Base-by-base conservation (phyloP, 2,888 invertebrate genomes). In the Xestia ashworthii region DNA sequence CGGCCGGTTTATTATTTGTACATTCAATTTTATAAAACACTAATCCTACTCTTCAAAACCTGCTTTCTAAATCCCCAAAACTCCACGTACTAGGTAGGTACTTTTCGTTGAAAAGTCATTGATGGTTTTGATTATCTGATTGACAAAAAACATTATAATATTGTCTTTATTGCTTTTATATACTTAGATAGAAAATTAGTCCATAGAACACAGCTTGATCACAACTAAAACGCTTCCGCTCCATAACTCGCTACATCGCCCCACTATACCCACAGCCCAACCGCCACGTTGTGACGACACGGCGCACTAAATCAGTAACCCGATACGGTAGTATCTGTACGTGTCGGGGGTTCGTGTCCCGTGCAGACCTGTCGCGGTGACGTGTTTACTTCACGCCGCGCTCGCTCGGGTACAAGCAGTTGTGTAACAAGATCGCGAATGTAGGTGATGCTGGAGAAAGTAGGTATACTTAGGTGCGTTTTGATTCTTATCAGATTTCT, bases 241-340 rank as follows among this genome's bases (percentile, higher is more conserved):
- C 9, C 2, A 5, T 9, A 60, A 60, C 8, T n/a, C 91, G 91
- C 91, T 88, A 19, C 44, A 69, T 65, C 87, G 22, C 78, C 65
- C 70, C 46, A 78, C 88, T 70, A 60, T 74, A 71, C 6, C 32
- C 79, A 8, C 58, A 73, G 71, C 86, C 84, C 53, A 72, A 82
- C 79, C 89, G 84, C 87, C 91, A 91, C 93, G 92, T 91, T 93
- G 93, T 92, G 93, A 91, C 92, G 92, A 92, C 93, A 92, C 87
- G 88, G 86, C 82, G 87, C 88, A 87, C 89, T 94, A 94, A 94
- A 94, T 94, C 94, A 93, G 94, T 93, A 94, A 94, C 94, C 92
- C 92, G 94, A 94, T 94, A 94, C 94, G 93, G 94, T 94, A 94
- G 94, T 94, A 93, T 94, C 93, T 86, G 91, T 91, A 90, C 88